Percentiles rank a stretch among this genome's conserved stretches.
These are phyloP conservation scores for Dissostichus mawsoni DNA, from an alignment of 2,113 vertebrate genomes.

Conservation along the genomic window DNA sequence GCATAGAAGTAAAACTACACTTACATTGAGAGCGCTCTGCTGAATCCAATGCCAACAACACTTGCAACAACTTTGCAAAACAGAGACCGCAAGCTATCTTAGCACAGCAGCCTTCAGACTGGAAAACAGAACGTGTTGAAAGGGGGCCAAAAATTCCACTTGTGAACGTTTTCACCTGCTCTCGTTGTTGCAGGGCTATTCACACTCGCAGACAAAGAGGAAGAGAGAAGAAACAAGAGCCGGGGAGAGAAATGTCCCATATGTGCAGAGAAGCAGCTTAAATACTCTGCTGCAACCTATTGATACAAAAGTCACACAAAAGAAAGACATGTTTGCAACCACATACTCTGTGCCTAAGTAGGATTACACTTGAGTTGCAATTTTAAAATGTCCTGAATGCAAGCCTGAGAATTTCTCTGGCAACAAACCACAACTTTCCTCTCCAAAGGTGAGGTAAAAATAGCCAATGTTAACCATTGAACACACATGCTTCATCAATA, in stretches of 20 bases:
- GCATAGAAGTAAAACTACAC: slow-evolving; percentile 1
- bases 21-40: slow-evolving; percentile 8
- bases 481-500: slow-evolving; percentile 13
- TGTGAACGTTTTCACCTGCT: slow-evolving; percentile 77
- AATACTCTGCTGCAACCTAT: background rate
- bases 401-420: slow-evolving; percentile 18
- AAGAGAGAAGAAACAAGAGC: background rate
- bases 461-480: slow-evolving; percentile 12
- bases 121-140: slow-evolving; percentile 70
- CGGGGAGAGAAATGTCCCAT: slow-evolving; percentile 15
- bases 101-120: slow-evolving; percentile 42
- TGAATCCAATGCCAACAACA: slow-evolving; percentile 20
- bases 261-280: slow-evolving; percentile 26
- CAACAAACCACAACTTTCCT: slow-evolving; percentile 26
- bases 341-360: background rate
- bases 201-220: slow-evolving; percentile 33
- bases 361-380: slow-evolving; percentile 20
- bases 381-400: slow-evolving; percentile 34
- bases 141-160: slow-evolving; percentile 73
- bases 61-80: background rate
- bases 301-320: background rate
- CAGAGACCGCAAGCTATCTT: slow-evolving; percentile 28
- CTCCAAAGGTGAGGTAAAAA: slow-evolving; percentile 27
- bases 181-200: slow-evolving; percentile 46
- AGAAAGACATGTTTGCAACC: background rate